Base-by-base conservation (phyloP, 2,888 invertebrate species). In the Sphaeridia pumilis region DNA sequence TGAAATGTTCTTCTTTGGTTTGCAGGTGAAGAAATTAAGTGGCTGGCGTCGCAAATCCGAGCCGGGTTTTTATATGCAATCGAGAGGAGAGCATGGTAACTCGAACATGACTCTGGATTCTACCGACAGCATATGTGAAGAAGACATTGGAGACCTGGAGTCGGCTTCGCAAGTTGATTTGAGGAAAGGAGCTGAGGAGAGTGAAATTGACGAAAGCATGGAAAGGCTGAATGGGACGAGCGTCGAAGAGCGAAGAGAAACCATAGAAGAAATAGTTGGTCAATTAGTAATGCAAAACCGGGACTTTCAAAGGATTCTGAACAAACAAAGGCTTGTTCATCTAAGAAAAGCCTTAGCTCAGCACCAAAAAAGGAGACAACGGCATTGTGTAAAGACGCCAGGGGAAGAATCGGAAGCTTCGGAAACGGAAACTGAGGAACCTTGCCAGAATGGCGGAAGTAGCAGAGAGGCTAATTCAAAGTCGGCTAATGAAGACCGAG, bases 221-320 rank as follows among this genome's bases (percentile, higher is more conserved):
- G 57, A 59, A 43, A 57, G 58, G 38, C 52, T 54, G 20, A 57
- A 60, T 42, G 49, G 58, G 41, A 58, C 50, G 54, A 57, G 56
- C 38, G 50, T 48, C 14, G 65, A 65, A 49, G 63, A 65, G 38
- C 46, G 65, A 21, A 22, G 65, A 28, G 65, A 65, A 46, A 61
- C 62, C 45, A 56, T 65, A 24, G 82, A 84, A 70, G 76, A 86
- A 70, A 82, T 89, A 44, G 86, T 89, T 46, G 81, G 86, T 1
- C 87, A 87, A 67, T 73, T 88, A 14, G 71, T 89, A 4, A 80
- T 87, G 78, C 83, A 87, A 68, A 87, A 84, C 67, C 78, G 83
- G 63, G 87, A 87, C 58, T 86, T 87, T 61, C 84, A 87, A 61
- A 81, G 83, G 59, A 75, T 86, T 41, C 72, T 85, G 25, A 84